Conservation (phyloP, 2,113 vertebrate species). For the Pavo muticus region DNA sequence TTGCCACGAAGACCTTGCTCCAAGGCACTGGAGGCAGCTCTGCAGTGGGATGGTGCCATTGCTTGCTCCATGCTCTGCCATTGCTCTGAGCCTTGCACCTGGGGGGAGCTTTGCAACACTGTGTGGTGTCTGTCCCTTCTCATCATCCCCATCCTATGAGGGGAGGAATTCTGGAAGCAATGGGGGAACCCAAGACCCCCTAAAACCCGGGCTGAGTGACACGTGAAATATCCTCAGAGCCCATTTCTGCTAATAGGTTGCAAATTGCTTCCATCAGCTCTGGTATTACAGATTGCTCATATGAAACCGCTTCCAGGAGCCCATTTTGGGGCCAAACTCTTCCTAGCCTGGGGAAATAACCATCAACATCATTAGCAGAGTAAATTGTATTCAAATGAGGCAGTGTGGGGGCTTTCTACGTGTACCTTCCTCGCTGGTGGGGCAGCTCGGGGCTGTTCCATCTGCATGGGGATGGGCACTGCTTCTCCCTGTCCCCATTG, state of each 20-base stretch:
- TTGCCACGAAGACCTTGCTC: neutral
- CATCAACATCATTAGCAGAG: conserved; percentile 16
- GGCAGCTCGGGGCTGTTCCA: neutral
- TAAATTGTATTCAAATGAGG: conserved; percentile 34
- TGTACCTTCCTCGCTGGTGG: fast-evolving
- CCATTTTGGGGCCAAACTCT: conserved; percentile 60
- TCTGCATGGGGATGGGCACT: fast-evolving
- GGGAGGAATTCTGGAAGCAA: neutral
- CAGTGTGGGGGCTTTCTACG: neutral
- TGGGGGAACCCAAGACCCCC: neutral
- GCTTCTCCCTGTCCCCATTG: neutral
- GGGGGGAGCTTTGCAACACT: neutral
- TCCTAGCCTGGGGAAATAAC: conserved; percentile 50
- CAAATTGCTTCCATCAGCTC: conserved; percentile 80
- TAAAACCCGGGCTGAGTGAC: conserved; percentile 18
- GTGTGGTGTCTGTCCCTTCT: fast-evolving
- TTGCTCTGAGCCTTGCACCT: fast-evolving
- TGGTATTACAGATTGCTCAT: conserved; percentile 51
- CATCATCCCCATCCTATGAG: neutral
- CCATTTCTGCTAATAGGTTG: conserved; percentile 59
- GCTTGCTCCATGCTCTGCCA: fast-evolving
- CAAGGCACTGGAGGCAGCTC: neutral
- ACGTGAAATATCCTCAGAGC: conserved; percentile 39
- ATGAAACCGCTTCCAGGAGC: conserved; percentile 59
- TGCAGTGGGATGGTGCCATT: fast-evolving